Percentiles rank a stretch among this genome's conserved stretches.
These are phyloP conservation scores for Phylloscopus whistleri DNA, from an alignment of 2,113 vertebrate species.

Conservation along the genomic window DNA sequence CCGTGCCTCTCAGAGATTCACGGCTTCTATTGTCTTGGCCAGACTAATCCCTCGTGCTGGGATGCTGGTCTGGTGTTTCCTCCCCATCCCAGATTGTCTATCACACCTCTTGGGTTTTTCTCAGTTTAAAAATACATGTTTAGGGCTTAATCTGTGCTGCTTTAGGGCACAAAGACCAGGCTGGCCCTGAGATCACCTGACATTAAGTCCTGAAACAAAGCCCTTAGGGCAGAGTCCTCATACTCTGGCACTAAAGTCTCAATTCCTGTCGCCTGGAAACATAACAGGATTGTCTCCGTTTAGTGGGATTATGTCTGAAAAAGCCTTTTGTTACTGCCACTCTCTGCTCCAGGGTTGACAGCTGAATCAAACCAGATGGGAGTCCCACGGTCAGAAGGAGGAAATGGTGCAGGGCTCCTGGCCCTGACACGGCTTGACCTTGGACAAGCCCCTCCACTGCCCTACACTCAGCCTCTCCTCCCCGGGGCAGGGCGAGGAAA, in stretches of 20 bases:
- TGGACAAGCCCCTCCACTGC: neutral
- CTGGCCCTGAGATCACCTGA: constrained; percentile 57
- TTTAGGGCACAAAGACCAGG: constrained; percentile 53
- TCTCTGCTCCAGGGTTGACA: constrained; percentile 50
- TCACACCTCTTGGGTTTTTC: constrained; percentile 50
- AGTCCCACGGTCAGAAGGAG: neutral
- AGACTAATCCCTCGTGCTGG: constrained; percentile 46
- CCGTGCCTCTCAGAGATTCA: constrained; percentile 39
- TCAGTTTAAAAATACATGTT: constrained; percentile 56
- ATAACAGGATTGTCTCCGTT: constrained; percentile 62
- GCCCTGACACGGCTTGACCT: neutral
- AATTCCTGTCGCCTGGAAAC: constrained; percentile 61
- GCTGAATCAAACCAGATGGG: constrained; percentile 56
- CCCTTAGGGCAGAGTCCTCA: constrained; percentile 57
- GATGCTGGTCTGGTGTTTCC: neutral
- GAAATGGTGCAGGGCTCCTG: neutral
- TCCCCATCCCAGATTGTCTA: constrained; percentile 25
- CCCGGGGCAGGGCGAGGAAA: neutral
- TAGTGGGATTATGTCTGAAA: constrained; percentile 59
- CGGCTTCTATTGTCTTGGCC: constrained; percentile 38
- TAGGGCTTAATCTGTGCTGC: constrained; percentile 53
- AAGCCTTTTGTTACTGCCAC: constrained; percentile 61
- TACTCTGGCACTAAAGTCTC: constrained; percentile 54
- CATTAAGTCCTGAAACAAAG: constrained; percentile 46
- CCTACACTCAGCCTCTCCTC: neutral